Evolutionary conservation across 2,888 invertebrate species (phyloP).

Genomic region (Philereme vetulata): DNA sequence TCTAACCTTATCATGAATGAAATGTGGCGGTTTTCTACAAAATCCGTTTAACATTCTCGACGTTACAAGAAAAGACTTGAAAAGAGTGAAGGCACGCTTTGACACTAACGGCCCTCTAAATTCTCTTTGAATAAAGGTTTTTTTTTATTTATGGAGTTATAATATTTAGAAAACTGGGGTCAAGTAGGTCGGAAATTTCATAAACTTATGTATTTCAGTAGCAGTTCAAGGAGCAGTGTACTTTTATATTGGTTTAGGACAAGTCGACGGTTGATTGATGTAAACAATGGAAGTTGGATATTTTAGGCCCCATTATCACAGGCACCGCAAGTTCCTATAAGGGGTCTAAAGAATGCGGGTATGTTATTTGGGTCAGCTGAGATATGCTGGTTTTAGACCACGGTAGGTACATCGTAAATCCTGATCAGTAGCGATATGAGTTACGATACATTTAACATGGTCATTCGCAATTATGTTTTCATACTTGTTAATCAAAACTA

Average conservation of each 20-base stretch:
- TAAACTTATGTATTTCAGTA: background rate
- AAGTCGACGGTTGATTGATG: background rate
- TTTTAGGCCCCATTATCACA: background rate
- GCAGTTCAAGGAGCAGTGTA: background rate
- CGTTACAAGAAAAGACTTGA: slow-evolving; percentile 48
- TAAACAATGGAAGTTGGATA: background rate
- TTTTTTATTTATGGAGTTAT: background rate
- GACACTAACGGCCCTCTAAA: slow-evolving; percentile 64
- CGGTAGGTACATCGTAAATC: too few relatives aligned
- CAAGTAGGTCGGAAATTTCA: background rate
- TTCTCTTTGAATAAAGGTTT: slow-evolving; percentile 36
- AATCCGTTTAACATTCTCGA: slow-evolving; percentile 50
- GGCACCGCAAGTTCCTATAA: background rate
- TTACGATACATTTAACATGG: too few relatives aligned
- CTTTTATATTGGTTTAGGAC: background rate
- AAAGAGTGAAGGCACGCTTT: slow-evolving; percentile 53
- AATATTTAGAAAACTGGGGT: background rate
- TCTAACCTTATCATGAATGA: slow-evolving; percentile 28
- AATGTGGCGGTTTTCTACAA: slow-evolving; percentile 48
- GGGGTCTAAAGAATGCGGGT: background rate
- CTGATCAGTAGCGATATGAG: too few relatives aligned
- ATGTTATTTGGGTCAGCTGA: background rate
- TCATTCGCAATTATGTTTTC: too few relatives aligned
- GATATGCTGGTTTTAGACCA: too few relatives aligned
- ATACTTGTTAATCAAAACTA: too few relatives aligned